These are phyloP conservation scores for Formica aserva DNA, from an alignment of 2,888 invertebrate species.

Conservation along the genomic window DNA sequence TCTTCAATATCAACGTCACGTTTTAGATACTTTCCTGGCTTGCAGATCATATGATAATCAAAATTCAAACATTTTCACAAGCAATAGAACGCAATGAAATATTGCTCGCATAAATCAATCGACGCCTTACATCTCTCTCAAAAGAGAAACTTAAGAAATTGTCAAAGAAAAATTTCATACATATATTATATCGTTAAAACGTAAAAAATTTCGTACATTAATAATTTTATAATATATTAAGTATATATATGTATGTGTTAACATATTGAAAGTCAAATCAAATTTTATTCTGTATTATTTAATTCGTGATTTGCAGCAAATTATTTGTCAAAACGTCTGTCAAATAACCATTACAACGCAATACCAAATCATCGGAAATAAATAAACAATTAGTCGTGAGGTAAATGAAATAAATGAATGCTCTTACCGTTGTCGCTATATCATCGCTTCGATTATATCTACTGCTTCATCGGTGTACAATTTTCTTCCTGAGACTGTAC, in stretches of 20 bases:
- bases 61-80: constrained; percentile 58
- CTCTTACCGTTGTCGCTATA: background rate
- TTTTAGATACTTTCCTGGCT: constrained; percentile 3
- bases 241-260: background rate
- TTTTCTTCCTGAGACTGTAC: constrained; percentile 33
- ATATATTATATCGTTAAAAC: background rate
- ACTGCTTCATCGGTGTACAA: background rate
- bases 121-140: background rate
- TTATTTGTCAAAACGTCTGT: constrained; percentile 25
- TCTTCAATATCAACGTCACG: constrained; percentile 61
- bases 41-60: constrained; percentile 36
- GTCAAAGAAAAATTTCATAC: background rate
- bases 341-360: constrained; percentile 20
- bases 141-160: background rate
- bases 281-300: constrained; percentile 36
- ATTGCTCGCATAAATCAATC: constrained; percentile 46
- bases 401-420: constrained; percentile 37
- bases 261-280: constrained; percentile 11
- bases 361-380: constrained; percentile 39
- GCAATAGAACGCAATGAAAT: constrained; percentile 44
- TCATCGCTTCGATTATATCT: background rate
- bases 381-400: constrained; percentile 44
- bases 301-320: background rate
- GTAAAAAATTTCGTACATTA: background rate
- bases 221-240: constrained; percentile 21